A percentile compares a stretch with the other conserved stretches of the same genome.
Evolutionary conservation across 2,113 vertebrate genomes (phyloP).

Genomic region (Origma solitaria): DNA sequence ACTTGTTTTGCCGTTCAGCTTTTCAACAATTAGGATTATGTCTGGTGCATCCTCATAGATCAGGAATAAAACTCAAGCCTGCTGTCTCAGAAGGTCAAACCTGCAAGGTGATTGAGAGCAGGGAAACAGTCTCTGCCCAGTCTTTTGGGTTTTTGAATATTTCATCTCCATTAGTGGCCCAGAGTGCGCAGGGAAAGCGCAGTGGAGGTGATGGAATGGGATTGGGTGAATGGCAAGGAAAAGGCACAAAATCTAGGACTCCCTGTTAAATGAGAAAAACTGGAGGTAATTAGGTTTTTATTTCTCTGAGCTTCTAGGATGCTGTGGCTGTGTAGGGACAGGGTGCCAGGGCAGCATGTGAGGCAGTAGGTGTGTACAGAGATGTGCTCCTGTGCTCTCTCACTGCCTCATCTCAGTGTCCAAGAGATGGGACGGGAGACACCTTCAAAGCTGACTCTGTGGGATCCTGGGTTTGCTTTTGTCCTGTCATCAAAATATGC

Average conservation of each 20-base stretch:
- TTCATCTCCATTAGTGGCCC: background rate
- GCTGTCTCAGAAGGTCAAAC: background rate
- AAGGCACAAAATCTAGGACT: background rate
- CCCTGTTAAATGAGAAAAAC: background rate
- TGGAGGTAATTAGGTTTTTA: background rate
- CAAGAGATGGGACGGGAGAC: background rate
- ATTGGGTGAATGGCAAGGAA: background rate
- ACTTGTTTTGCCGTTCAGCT: background rate
- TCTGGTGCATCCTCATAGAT: background rate
- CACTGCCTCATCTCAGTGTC: background rate
- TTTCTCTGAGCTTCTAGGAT: background rate
- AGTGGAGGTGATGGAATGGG: background rate
- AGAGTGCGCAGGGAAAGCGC: accelerated
- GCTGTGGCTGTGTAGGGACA: background rate
- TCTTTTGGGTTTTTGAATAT: background rate
- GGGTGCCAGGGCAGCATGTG: background rate
- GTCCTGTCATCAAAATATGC: background rate
- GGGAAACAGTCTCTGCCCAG: background rate
- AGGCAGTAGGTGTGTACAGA: background rate
- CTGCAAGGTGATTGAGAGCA: background rate
- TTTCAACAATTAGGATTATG: background rate
- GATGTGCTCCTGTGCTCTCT: background rate
- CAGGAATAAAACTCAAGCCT: background rate
- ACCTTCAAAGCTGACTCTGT: too few species aligned
- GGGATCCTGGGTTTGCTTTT: background rate